These are phyloP conservation scores for Drosophila pullipes DNA, from an alignment of 2,888 invertebrate species.

Conservation along the genomic window DNA sequence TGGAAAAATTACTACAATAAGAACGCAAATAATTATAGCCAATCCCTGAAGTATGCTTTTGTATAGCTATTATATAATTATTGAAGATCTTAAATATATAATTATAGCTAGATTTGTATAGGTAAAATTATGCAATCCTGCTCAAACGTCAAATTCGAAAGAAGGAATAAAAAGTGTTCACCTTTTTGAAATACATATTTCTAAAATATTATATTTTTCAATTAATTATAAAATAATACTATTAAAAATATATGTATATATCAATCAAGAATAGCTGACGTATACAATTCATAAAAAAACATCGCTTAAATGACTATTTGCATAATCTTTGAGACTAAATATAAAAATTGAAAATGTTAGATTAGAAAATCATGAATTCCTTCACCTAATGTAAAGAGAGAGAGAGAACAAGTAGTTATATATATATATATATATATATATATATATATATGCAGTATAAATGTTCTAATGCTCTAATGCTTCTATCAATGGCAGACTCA, in stretches of 20 bases:
- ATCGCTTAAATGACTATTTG: slow-evolving; percentile 9
- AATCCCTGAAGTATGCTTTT: slow-evolving; percentile 20
- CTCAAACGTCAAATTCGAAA: not conserved
- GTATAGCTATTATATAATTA: not conserved
- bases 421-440: not conserved
- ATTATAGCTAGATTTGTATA: not conserved
- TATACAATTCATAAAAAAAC: not conserved
- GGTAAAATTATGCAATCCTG: not conserved
- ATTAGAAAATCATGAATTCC: not conserved
- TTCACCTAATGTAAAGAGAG: not conserved
- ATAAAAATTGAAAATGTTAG: not conserved
- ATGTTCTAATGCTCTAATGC: not conserved
- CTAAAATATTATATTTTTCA: not conserved
- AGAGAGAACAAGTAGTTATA: not conserved
- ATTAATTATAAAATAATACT: not conserved
- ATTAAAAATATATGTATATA: not conserved
- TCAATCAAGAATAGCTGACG: not conserved
- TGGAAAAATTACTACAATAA: not conserved
- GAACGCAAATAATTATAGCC: not conserved
- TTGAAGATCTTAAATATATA: not conserved
- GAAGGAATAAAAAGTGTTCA: not conserved
- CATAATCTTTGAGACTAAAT: slow-evolving; percentile 11
- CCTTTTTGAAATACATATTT: not conserved
- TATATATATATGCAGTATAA: not conserved
- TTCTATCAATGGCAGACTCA: slow-evolving; percentile 19